Evolutionary conservation across 1,140 invertebrate species (phyloP).

Genomic region (Eumaeus atala): DNA sequence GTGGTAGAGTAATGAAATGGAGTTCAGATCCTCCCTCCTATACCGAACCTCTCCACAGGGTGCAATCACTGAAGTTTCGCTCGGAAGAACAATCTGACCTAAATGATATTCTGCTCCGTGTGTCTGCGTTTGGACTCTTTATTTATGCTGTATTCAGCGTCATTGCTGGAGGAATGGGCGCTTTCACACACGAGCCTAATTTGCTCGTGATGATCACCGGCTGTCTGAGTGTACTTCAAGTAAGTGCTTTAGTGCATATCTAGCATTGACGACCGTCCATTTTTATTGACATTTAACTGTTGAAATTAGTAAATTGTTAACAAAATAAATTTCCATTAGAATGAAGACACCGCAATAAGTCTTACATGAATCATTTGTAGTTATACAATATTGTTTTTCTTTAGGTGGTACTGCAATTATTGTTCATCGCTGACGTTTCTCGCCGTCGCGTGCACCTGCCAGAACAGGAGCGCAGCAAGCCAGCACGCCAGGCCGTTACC

Average conservation of each 20-base stretch:
- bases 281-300: too few relatives aligned
- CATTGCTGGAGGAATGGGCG: slow-evolving; percentile 89
- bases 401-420: slow-evolving; percentile 90
- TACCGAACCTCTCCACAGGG: slow-evolving; percentile 78
- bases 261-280: neutral
- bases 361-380: too few relatives aligned
- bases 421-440: slow-evolving; percentile 96
- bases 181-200: slow-evolving; percentile 89
- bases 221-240: slow-evolving; percentile 88
- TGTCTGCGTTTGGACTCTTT: slow-evolving; percentile 94
- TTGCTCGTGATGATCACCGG: slow-evolving; percentile 92
- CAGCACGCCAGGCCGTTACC: slow-evolving; percentile 95
- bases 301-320: too few relatives aligned
- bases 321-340: too few relatives aligned
- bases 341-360: too few relatives aligned
- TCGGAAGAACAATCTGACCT: slow-evolving; percentile 90
- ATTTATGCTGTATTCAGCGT: slow-evolving; percentile 94
- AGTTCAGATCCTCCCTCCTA: slow-evolving; percentile 66
- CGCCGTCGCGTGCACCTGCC: slow-evolving; percentile 91
- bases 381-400: slow-evolving; percentile 17
- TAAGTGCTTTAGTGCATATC: slow-evolving; percentile 38
- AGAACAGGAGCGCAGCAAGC: slow-evolving; percentile 94
- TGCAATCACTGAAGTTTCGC: slow-evolving; percentile 90
- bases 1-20: slow-evolving; percentile 71
- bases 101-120: slow-evolving; percentile 91